These are phyloP conservation scores for Ciconia boyciana DNA, from an alignment of 2,113 vertebrate species.

Conservation along the genomic window DNA sequence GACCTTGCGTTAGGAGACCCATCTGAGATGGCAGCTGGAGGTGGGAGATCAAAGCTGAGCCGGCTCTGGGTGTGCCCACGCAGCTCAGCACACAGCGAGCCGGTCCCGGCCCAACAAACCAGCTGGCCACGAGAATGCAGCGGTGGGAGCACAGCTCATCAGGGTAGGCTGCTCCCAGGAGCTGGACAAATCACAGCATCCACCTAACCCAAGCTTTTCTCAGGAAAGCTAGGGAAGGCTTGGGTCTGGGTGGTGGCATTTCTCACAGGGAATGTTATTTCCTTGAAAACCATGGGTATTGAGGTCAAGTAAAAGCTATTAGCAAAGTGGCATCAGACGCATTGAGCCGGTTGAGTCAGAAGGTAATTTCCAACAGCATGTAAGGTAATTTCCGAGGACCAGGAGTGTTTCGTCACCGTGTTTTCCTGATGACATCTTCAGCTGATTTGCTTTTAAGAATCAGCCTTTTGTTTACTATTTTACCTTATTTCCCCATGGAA, in stretches of 20 bases:
- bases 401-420: neutral
- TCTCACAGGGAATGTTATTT: neutral
- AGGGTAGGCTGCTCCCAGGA: neutral
- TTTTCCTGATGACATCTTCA: slow-evolving; percentile 18
- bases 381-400: neutral
- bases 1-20: neutral
- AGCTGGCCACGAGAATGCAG: fast-evolving
- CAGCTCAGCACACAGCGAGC: fast-evolving
- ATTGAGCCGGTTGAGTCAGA: neutral
- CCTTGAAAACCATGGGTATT: neutral
- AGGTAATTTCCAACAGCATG: neutral
- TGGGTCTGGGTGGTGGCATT: neutral
- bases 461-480: neutral
- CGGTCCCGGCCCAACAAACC: neutral
- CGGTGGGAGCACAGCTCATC: neutral
- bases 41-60: neutral
- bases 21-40: neutral
- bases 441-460: neutral
- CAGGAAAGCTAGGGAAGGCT: neutral
- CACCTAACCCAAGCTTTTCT: neutral
- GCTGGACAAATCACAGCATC: neutral
- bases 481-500: neutral
- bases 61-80: fast-evolving
- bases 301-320: neutral
- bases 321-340: neutral